Evolutionary conservation across 2,888 invertebrate genomes (phyloP).

Genomic region (Ramazzottius varieornatus): DNA sequence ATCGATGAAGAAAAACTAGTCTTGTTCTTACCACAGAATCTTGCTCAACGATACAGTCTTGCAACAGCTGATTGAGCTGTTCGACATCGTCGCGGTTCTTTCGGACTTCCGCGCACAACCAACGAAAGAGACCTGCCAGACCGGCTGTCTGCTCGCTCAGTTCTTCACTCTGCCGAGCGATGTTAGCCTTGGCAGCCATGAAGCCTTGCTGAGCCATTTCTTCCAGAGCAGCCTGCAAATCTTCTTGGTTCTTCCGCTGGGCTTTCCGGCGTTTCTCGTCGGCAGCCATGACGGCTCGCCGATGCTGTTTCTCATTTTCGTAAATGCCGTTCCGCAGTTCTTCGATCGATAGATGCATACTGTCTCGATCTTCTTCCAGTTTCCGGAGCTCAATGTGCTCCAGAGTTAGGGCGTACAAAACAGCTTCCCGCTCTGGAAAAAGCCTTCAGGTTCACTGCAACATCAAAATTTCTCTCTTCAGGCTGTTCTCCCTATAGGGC

Average conservation of each 20-base stretch:
- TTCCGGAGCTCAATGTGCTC: background rate
- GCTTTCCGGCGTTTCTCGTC: background rate
- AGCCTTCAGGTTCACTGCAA: too few relatives aligned
- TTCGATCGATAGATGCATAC: background rate
- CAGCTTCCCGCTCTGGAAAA: background rate
- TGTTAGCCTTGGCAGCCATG: background rate
- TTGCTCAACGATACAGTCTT: background rate
- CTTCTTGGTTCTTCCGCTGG: background rate
- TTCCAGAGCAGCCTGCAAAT: background rate
- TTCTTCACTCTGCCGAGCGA: background rate
- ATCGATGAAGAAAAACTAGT: too few relatives aligned
- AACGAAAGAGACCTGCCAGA: background rate
- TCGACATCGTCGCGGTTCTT: background rate
- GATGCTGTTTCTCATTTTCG: background rate
- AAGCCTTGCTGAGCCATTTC: background rate
- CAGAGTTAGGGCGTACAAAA: background rate
- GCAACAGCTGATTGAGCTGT: background rate
- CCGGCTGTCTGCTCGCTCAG: background rate
- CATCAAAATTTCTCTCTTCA: too few relatives aligned
- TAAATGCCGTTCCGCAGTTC: background rate
- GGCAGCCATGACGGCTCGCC: background rate
- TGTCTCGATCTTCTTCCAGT: conserved; percentile 3
- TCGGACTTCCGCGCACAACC: background rate
- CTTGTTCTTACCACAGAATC: background rate
- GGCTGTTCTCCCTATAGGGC: too few relatives aligned